phyloP scores from a whole-genome alignment of 2,113 vertebrate genomes.

The Indicator maculatus region DNA sequence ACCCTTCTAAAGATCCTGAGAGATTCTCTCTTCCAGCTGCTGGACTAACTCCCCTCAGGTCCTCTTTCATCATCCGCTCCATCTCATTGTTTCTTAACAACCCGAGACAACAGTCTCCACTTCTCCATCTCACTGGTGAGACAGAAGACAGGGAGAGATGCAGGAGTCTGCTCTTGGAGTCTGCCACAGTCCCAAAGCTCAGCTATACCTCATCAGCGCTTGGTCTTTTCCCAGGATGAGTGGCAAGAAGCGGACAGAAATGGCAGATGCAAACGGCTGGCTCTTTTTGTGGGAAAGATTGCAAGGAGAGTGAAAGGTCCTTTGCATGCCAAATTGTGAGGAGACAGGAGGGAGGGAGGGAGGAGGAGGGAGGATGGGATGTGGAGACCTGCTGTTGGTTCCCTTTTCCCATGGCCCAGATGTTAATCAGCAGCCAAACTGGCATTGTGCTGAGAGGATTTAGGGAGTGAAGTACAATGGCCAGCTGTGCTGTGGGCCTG shows the following conservation, averaged over 20 bases:
- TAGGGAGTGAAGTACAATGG: background rate
- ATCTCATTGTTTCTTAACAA: background rate
- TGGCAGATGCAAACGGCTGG: background rate
- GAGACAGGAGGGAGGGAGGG: background rate
- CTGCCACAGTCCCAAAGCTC: background rate
- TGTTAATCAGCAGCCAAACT: constrained; percentile 11
- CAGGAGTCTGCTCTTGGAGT: background rate
- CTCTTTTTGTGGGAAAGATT: constrained; percentile 7
- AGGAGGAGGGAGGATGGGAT: background rate
- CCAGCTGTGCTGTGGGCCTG: background rate
- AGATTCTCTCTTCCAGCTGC: background rate
- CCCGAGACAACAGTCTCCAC: accelerated
- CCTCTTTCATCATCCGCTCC: background rate
- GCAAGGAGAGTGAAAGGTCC: background rate
- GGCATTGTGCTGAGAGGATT: background rate
- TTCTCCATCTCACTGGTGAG: background rate
- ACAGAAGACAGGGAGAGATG: background rate
- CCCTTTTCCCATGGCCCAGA: constrained; percentile 41
- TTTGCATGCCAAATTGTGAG: background rate
- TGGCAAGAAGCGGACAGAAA: background rate
- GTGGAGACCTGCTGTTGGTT: background rate
- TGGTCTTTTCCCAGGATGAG: background rate
- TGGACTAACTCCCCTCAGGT: background rate
- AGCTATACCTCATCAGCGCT: background rate
- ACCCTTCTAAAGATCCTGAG: background rate